These are phyloP conservation scores for Cossypha caffra DNA, from an alignment of 2,797 vertebrate genomes.

Conservation along the genomic window DNA sequence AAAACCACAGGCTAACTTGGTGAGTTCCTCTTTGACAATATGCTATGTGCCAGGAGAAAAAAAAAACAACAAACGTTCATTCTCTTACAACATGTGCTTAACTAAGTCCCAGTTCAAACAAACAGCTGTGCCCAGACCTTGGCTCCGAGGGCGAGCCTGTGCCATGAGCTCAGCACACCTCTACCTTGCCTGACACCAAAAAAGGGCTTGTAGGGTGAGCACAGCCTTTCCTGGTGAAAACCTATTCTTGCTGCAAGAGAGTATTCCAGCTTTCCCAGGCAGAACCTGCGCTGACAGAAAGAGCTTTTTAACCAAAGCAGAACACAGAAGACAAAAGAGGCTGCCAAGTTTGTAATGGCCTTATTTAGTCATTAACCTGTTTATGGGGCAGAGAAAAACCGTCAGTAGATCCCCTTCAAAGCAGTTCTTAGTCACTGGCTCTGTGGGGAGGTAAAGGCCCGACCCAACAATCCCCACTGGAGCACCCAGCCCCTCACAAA, in stretches of 20 bases:
- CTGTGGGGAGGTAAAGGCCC: neutral
- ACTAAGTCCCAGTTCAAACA: neutral
- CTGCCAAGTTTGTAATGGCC: neutral
- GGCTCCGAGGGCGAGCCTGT: neutral
- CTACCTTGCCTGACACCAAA: neutral
- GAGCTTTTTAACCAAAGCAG: neutral
- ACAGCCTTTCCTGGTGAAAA: neutral
- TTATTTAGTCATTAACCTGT: neutral
- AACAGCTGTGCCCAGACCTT: slow-evolving; percentile 19
- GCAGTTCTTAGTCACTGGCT: neutral
- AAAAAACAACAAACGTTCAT: neutral
- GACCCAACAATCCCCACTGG: neutral
- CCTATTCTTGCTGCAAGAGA: neutral
- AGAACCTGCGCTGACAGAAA: neutral
- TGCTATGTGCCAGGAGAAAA: accelerated
- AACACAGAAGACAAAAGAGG: neutral
- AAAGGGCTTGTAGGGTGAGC: neutral
- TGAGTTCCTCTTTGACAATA: neutral
- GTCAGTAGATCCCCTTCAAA: neutral
- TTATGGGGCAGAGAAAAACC: neutral
- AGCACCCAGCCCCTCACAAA: neutral
- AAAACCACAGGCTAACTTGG: neutral
- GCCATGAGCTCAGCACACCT: neutral
- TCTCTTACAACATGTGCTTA: slow-evolving; percentile 19
- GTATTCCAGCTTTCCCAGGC: neutral